phyloP scores from a whole-genome alignment of 2,113 vertebrate species.

The Apodemus speciosus region DNA sequence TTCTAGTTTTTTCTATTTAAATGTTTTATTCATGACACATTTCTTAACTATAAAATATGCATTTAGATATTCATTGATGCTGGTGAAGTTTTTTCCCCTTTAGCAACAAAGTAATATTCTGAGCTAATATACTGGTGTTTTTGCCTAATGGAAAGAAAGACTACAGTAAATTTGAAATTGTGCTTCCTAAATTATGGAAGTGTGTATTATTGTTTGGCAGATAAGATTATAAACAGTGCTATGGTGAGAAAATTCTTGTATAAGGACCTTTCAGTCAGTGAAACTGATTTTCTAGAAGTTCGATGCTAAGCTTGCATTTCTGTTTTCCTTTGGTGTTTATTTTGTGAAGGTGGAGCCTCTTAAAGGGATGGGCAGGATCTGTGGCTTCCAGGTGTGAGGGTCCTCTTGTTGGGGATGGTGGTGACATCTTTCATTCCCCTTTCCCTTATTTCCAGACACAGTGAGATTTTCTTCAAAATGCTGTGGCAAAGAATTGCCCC shows the following conservation, averaged over 20 bases:
- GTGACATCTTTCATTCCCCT: not conserved
- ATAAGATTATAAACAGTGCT: not conserved
- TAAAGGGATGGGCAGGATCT: not conserved
- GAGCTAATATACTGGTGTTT: not conserved
- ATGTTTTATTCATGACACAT: not conserved
- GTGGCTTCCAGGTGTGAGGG: not conserved
- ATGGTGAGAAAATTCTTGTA: not conserved
- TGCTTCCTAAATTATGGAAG: not conserved
- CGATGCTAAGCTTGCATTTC: not conserved
- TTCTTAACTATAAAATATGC: not conserved
- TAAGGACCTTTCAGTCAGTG: not conserved
- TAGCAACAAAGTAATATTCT: not conserved
- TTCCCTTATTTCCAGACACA: not conserved
- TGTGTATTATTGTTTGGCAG: not conserved
- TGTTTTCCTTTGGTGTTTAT: not conserved
- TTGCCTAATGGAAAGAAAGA: conserved; percentile 5
- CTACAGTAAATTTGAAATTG: conserved; percentile 36
- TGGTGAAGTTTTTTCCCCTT: not conserved
- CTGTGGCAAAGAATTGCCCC: not conserved
- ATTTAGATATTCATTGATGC: not conserved
- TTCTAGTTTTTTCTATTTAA: conserved; percentile 30
- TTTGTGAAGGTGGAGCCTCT: not conserved
- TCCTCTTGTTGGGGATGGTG: not conserved
- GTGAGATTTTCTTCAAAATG: not conserved
- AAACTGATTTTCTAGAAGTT: not conserved